Percentiles rank a stretch among this genome's conserved stretches.
Evolutionary conservation across 2,888 invertebrate genomes (phyloP).

Genomic region (Cabera pusaria): DNA sequence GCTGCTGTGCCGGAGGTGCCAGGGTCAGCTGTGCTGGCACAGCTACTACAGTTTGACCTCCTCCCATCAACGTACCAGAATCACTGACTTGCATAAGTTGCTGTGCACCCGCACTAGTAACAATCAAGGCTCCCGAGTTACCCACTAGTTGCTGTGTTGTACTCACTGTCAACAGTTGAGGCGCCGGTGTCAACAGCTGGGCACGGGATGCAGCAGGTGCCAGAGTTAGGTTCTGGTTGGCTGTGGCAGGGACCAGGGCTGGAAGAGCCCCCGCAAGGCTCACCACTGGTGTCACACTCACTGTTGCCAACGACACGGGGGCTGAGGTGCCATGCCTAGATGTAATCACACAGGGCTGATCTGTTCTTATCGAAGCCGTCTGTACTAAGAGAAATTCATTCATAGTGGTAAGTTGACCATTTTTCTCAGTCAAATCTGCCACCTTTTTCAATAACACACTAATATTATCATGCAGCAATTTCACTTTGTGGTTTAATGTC

Average conservation of each 20-base stretch:
- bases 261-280: constrained; percentile 72
- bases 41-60: constrained; percentile 75
- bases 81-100: constrained; percentile 80
- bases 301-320: constrained; percentile 74
- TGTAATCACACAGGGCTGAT: constrained; percentile 75
- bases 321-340: constrained; percentile 75
- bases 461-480: constrained; percentile 73
- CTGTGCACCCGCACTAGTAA: constrained; percentile 77
- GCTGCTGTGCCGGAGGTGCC: constrained; percentile 65
- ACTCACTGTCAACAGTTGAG: constrained; percentile 74
- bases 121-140: constrained; percentile 74
- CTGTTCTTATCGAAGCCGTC: constrained; percentile 65
- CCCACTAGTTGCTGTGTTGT: constrained; percentile 76
- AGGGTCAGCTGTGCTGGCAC: constrained; percentile 75
- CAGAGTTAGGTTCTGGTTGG: constrained; percentile 64
- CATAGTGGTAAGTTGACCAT: constrained; percentile 73
- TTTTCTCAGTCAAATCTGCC: constrained; percentile 72
- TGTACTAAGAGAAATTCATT: constrained; percentile 76
- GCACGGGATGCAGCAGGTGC: constrained; percentile 74
- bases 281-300: constrained; percentile 76
- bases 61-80: constrained; percentile 75
- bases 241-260: constrained; percentile 67
- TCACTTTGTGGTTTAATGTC: constrained; percentile 66
- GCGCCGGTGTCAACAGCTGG: constrained; percentile 72
- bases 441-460: constrained; percentile 74